Percentiles rank a stretch among this genome's conserved stretches.
Conservation (phyloP, 2,113 vertebrate species). For the Malaclemys terrapin region DNA sequence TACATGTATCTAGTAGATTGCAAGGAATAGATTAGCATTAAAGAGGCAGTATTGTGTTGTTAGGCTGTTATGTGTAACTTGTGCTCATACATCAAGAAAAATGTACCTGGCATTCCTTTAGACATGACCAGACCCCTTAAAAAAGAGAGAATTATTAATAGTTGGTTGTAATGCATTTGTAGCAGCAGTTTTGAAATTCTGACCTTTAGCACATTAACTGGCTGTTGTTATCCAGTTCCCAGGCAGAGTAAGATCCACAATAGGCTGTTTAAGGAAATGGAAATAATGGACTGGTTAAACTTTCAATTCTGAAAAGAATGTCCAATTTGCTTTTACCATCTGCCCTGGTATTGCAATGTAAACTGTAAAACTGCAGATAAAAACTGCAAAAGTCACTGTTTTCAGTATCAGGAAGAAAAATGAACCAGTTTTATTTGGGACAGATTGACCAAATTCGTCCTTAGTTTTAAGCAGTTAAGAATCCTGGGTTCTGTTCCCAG, state of each 20-base stretch:
- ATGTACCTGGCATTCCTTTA: constrained; percentile 86
- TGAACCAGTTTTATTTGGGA: background rate
- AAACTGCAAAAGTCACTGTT: constrained; percentile 15
- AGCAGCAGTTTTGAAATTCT: constrained; percentile 76
- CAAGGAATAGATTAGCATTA: constrained; percentile 93
- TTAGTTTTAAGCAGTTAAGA: background rate
- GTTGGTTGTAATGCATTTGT: constrained; percentile 76
- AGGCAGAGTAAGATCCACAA: constrained; percentile 51
- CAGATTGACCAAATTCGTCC: background rate
- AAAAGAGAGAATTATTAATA: constrained; percentile 81
- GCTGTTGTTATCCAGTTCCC: constrained; percentile 73
- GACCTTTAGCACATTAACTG: constrained; percentile 79
- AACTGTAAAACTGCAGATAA: background rate
- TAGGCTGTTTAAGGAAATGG: constrained; percentile 55
- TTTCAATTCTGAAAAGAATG: constrained; percentile 1
- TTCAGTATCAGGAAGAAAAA: background rate
- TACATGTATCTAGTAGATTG: constrained; percentile 93
- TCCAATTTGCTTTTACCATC: constrained; percentile 49
- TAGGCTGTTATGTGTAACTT: constrained; percentile 90
- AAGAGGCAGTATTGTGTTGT: constrained; percentile 91
- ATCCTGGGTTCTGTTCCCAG: background rate
- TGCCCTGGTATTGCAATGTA: background rate
- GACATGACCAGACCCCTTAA: constrained; percentile 84
- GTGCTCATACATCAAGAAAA: constrained; percentile 90
- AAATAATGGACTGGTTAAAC: constrained; percentile 62